A percentile compares a stretch with the other conserved stretches of the same genome.
phyloP scores from a whole-genome alignment of 1,140 invertebrate species.

The Drosophila bocqueti region DNA sequence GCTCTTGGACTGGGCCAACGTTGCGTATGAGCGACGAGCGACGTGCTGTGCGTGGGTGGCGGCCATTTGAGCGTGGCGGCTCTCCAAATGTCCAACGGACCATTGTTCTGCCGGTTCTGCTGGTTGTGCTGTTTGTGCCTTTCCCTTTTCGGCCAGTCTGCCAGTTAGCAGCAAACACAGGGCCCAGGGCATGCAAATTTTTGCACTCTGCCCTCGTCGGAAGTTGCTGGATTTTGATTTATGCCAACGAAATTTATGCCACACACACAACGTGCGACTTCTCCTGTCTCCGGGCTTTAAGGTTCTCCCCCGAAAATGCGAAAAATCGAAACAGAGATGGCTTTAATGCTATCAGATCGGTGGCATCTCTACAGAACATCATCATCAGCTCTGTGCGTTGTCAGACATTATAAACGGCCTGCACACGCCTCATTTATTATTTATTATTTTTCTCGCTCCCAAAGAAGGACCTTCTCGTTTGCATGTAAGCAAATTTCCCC shows the following conservation, averaged over 20 bases:
- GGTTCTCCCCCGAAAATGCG: neutral
- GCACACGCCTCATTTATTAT: constrained; percentile 84
- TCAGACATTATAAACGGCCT: constrained; percentile 83
- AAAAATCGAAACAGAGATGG: constrained; percentile 17
- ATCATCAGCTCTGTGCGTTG: constrained; percentile 59
- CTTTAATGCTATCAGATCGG: constrained; percentile 59
- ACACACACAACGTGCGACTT: constrained; percentile 55
- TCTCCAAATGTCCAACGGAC: constrained; percentile 59
- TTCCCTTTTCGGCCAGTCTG: constrained; percentile 46
- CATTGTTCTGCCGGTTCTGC: constrained; percentile 48
- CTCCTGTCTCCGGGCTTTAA: constrained; percentile 43
- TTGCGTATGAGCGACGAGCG: constrained; percentile 71
- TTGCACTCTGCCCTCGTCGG: constrained; percentile 77
- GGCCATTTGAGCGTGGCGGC: constrained; percentile 70
- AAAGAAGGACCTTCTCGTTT: constrained; percentile 15
- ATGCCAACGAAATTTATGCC: constrained; percentile 83
- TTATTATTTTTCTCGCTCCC: constrained; percentile 45
- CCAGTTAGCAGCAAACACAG: constrained; percentile 20
- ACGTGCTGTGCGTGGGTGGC: constrained; percentile 71
- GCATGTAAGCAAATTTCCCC: constrained; percentile 69
- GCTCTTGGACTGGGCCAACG: constrained; percentile 47
- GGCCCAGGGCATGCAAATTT: constrained; percentile 71
- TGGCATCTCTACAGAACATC: constrained; percentile 55
- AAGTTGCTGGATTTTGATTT: constrained; percentile 82
- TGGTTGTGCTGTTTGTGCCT: constrained; percentile 2